Conservation (phyloP, 2,113 vertebrate species). For the Gavialis gangeticus region DNA sequence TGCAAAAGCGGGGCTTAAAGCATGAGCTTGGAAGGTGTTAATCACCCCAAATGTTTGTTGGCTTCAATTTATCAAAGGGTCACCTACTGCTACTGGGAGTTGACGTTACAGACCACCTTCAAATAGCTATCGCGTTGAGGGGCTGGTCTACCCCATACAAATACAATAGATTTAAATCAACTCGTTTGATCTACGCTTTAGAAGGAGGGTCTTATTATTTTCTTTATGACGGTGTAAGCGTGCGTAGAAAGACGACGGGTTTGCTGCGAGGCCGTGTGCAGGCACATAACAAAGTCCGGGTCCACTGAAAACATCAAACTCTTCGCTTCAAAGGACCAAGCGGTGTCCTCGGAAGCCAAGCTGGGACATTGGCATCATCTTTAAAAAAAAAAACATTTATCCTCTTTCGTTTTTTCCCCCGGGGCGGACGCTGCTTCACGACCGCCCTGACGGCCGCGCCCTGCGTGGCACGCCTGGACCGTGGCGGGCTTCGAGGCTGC, state of each 20-base stretch:
- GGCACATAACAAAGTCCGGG: neutral
- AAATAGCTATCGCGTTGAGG: constrained; percentile 31
- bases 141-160: neutral
- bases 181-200: constrained; percentile 1
- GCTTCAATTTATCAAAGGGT: constrained; percentile 64
- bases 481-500: too few relatives aligned
- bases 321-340: constrained; percentile 43
- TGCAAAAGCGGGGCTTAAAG: constrained; percentile 66
- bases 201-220: constrained; percentile 9
- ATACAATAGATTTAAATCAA: neutral
- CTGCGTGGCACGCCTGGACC: too few relatives aligned
- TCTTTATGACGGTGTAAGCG: constrained; percentile 16
- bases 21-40: constrained; percentile 70
- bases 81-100: constrained; percentile 29
- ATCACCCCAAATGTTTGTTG: constrained; percentile 58
- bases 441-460: too few relatives aligned
- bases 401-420: neutral
- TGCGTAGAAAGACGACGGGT: neutral
- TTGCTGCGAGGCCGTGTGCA: too few relatives aligned
- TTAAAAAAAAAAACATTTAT: too few relatives aligned
- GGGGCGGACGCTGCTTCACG: neutral
- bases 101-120: constrained; percentile 11
- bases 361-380: constrained; percentile 41
- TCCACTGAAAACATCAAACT: constrained; percentile 67
- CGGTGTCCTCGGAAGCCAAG: constrained; percentile 53